These are phyloP conservation scores for Bergia sp. DNA, from an alignment of 92 coral and sea anemone species.

Conservation along the genomic window DNA sequence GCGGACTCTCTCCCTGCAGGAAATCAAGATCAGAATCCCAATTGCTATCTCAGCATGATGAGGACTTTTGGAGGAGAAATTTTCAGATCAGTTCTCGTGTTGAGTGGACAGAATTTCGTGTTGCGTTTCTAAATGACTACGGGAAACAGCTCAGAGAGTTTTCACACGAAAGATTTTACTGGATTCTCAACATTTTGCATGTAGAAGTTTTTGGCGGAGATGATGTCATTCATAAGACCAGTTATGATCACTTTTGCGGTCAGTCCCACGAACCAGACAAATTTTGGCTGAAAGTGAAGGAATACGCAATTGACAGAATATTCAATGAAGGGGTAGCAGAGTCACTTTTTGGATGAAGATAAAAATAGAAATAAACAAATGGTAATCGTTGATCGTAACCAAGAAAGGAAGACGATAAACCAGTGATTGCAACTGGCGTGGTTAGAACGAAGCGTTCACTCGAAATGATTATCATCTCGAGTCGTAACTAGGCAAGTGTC, in stretches of 20 bases:
- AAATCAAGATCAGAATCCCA: constrained; percentile 28
- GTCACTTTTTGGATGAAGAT: constrained; percentile 30
- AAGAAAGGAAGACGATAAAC: too few species aligned
- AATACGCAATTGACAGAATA: constrained; percentile 38
- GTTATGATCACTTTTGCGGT: constrained; percentile 25
- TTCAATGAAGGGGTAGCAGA: constrained; percentile 44
- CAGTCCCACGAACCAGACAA: constrained; percentile 12
- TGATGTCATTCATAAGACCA: constrained; percentile 8
- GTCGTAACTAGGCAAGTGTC: too few species aligned
- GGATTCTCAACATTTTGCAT: constrained; percentile 42
- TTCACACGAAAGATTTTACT: constrained; percentile 33
- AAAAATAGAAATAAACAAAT: background rate
- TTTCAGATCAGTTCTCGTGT: constrained; percentile 26
- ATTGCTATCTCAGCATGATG: background rate
- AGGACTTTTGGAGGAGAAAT: constrained; percentile 35
- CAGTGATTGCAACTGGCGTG: too few species aligned
- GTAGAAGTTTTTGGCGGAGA: constrained; percentile 36
- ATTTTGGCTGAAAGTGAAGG: constrained; percentile 43
- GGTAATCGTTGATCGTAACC: background rate
- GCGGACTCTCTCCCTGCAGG: constrained; percentile 36
- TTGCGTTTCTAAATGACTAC: constrained; percentile 35
- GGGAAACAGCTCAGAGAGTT: constrained; percentile 38
- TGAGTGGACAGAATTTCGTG: constrained; percentile 41
- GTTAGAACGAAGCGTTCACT: too few species aligned
- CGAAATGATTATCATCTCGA: too few species aligned